Evolutionary conservation across 2,888 invertebrate species (phyloP).

Genomic region (Philhelius pedissequus): DNA sequence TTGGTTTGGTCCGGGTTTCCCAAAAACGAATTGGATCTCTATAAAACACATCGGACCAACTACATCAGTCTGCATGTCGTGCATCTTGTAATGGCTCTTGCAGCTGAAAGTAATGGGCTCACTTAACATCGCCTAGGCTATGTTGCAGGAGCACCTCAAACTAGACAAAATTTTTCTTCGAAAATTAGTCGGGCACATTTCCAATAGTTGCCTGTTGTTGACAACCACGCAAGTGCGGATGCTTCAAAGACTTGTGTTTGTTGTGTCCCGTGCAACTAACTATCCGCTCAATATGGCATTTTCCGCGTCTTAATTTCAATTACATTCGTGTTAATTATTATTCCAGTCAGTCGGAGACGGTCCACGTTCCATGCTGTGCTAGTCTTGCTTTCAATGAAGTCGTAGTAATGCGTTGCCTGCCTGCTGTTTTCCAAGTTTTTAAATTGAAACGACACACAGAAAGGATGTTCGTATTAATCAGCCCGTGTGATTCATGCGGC

Average conservation of each 20-base stretch:
- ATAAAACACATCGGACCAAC: conserved; percentile 19
- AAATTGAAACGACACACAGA: conserved; percentile 44
- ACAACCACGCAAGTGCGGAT: conserved; percentile 28
- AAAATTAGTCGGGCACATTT: conserved; percentile 46
- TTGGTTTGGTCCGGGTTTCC: neutral
- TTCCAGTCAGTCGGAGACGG: conserved; percentile 30
- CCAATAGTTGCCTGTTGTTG: neutral
- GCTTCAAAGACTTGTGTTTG: conserved; percentile 22
- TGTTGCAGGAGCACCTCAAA: conserved; percentile 28
- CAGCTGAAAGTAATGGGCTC: conserved; percentile 47
- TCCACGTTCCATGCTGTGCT: neutral
- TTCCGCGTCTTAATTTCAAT: conserved; percentile 46
- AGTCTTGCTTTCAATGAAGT: conserved; percentile 45
- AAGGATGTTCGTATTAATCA: conserved; percentile 58
- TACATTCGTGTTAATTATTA: conserved; percentile 61
- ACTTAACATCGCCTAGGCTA: conserved; percentile 28
- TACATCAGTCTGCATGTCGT: conserved; percentile 50
- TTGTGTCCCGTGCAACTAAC: neutral
- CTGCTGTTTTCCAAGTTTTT: conserved; percentile 28
- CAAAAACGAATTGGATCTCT: conserved; percentile 14
- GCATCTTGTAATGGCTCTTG: conserved; percentile 58
- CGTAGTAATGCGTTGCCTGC: conserved; percentile 18
- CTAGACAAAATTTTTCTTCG: conserved; percentile 17
- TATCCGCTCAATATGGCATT: conserved; percentile 41
- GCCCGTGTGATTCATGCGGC: conserved; percentile 37